Base-by-base conservation (phyloP, 2,113 vertebrate species). In the Oncorhynchus gorbuscha region DNA sequence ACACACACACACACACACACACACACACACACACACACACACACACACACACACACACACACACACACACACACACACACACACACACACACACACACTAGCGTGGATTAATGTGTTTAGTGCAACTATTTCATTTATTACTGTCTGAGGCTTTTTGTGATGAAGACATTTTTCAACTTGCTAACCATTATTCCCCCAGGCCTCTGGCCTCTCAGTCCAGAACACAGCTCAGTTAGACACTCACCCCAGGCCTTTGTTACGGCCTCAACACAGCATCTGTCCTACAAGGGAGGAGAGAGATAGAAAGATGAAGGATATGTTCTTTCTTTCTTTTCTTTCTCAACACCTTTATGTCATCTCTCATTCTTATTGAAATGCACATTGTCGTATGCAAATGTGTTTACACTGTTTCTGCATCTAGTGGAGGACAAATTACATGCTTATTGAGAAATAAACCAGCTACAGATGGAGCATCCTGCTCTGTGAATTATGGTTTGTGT, bases 91-190 rank as follows among this genome's bases (percentile, higher is more conserved):
- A 61, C 24, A 55, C 30, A 32, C 72, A 65, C 24, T 1, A 16
- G 58, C 79, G 35, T 85, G 82, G 86, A 88, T 89, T 88, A 90
- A 92, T 90, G 86, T 80, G 85, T 84, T 86, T 85, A 78, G 74
- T 79, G 82, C 81, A 83, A 85, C 88, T 78, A 87, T 90, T 90
- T 90, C 89, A 91, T 90, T 90, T 91, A 88, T 90, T 90, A 87
- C 81, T 85, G 88, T 91, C 84, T 26, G 83, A 85, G 83, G 84
- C 80, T 87, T 90, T 92, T 89, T 89, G 85, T 90, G 87, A 90
- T 87, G 87, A 90, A 84, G 84, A 83, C 90, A 90, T 92, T 91
- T 91, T 89, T 91, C 88, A 92, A 86, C 87, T 91, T 90, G 82
- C 86, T 88, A 88, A 90, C 85, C 88, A 90, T 89, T 90, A 89